Evolutionary conservation across 37 sponge, comb jelly and placozoan species (phyloP).

Genomic region (Beroe ovata): DNA sequence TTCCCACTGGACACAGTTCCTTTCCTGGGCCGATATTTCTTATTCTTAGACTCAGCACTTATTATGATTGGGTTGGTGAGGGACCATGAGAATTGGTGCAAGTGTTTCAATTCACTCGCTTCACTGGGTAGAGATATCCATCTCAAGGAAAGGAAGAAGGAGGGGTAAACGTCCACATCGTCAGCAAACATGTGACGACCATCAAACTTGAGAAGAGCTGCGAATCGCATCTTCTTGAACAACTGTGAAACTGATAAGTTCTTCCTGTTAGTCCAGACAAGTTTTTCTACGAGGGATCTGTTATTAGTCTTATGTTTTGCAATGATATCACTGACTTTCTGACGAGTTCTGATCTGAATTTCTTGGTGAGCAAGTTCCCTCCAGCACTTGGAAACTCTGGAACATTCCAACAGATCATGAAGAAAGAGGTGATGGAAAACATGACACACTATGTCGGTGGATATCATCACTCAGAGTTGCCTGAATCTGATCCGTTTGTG

Average conservation of each 20-base stretch:
- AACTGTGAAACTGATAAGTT: background rate
- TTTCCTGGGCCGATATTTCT: background rate
- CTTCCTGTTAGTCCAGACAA: background rate
- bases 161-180: background rate
- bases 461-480: too few species aligned
- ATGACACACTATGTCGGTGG: background rate
- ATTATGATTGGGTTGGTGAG: background rate
- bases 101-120: background rate
- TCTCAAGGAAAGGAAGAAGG: background rate
- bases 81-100: background rate
- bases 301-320: background rate
- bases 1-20: background rate
- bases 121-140: background rate
- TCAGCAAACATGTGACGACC: background rate
- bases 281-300: background rate
- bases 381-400: background rate
- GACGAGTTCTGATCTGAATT: background rate
- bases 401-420: background rate
- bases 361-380: background rate
- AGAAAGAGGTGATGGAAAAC: background rate
- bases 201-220: background rate
- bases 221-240: background rate
- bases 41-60: background rate
- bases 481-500: too few species aligned
- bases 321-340: background rate